Conservation (phyloP, 1,140 invertebrate species). For the Belonocnema kinseyi region DNA sequence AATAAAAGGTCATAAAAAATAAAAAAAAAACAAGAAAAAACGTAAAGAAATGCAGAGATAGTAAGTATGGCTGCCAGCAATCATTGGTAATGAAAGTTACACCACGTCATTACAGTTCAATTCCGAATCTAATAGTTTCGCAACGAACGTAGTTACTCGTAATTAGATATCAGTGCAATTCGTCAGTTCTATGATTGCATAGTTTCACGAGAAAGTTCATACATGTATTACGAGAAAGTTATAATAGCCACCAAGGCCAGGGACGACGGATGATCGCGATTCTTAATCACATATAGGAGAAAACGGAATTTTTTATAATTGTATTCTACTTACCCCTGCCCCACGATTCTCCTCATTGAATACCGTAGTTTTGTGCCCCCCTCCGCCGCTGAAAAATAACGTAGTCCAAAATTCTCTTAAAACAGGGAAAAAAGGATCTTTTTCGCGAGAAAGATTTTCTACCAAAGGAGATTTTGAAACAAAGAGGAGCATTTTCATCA, state of each 20-base stretch:
- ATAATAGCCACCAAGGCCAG: constrained; percentile 41
- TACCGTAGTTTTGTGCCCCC: too few relatives aligned
- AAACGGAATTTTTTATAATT: not conserved
- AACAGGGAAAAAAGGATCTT: too few relatives aligned
- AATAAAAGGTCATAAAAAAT: not conserved
- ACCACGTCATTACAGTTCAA: constrained; percentile 15
- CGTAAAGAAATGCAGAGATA: not conserved
- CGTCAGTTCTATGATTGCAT: constrained; percentile 14
- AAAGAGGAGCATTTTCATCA: too few relatives aligned
- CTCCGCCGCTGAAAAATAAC: too few relatives aligned
- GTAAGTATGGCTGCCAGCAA: not conserved
- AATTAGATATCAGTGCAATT: constrained; percentile 17
- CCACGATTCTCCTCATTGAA: too few relatives aligned
- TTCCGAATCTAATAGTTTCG: constrained; percentile 16
- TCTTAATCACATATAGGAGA: not conserved
- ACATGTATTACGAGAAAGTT: constrained; percentile 26
- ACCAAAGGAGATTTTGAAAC: too few relatives aligned
- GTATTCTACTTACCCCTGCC: too few relatives aligned
- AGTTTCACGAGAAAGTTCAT: constrained; percentile 29
- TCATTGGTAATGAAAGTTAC: constrained; percentile 26
- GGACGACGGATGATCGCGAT: constrained; percentile 42
- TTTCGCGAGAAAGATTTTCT: too few relatives aligned
- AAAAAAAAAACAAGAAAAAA: not conserved
- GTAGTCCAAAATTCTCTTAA: too few relatives aligned
- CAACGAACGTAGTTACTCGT: constrained; percentile 18